Evolutionary conservation across 2,113 vertebrate species (phyloP).

Genomic region (Pimephales promelas): DNA sequence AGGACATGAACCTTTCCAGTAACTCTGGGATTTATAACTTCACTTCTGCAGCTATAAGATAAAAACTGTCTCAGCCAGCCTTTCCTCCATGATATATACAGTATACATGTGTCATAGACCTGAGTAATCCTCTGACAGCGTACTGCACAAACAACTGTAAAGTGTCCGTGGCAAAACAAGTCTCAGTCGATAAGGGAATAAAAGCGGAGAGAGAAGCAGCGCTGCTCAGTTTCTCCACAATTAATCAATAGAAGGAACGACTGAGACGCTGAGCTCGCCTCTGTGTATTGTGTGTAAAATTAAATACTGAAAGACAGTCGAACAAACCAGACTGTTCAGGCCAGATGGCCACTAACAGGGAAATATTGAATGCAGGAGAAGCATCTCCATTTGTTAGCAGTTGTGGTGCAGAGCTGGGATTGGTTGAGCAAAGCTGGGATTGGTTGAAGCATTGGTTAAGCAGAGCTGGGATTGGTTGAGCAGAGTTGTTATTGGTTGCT

Average conservation of each 20-base stretch:
- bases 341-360: not conserved
- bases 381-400: no score
- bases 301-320: constrained; percentile 49
- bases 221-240: constrained; percentile 51
- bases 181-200: constrained; percentile 43
- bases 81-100: not conserved
- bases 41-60: not conserved
- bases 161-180: constrained; percentile 34
- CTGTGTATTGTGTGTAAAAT: constrained; percentile 50
- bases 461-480: no score
- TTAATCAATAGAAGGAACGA: constrained; percentile 64
- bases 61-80: not conserved
- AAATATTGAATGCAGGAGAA: no score
- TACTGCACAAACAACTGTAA: not conserved
- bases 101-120: not conserved
- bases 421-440: no score
- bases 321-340: constrained; percentile 40
- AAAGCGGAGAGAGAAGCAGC: constrained; percentile 50
- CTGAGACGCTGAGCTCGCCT: constrained; percentile 48
- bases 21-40: not conserved
- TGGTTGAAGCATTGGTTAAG: no score
- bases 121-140: not conserved
- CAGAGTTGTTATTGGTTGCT: no score
- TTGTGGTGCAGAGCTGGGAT: no score
- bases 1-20: not conserved